Conservation (phyloP, 2,113 vertebrate species). For the Micronycteris hirsuta region DNA sequence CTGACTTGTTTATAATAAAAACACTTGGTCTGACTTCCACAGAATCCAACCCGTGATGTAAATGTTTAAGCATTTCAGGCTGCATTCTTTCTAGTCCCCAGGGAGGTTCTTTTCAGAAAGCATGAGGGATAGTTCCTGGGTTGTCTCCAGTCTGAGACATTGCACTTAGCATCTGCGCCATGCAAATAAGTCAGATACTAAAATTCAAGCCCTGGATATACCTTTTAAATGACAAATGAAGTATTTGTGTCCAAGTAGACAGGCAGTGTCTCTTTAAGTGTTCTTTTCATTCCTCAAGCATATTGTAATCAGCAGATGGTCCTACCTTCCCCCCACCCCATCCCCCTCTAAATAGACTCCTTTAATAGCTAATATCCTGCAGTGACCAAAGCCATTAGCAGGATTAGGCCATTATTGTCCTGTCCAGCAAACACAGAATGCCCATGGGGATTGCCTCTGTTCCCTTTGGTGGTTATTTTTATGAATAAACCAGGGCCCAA, state of each 20-base stretch:
- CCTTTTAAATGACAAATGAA: background rate
- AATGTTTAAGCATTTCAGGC: background rate
- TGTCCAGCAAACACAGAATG: slow-evolving; percentile 34
- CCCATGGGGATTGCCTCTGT: slow-evolving; percentile 19
- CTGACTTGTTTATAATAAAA: slow-evolving; percentile 54
- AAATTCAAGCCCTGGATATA: background rate
- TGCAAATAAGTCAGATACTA: background rate
- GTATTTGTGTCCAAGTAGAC: background rate
- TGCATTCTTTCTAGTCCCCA: slow-evolving; percentile 35
- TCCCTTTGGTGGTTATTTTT: slow-evolving; percentile 31
- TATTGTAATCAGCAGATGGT: slow-evolving; percentile 80
- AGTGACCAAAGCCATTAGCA: slow-evolving; percentile 52
- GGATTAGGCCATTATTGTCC: slow-evolving; percentile 55
- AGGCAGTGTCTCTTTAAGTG: slow-evolving; percentile 42
- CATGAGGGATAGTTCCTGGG: background rate
- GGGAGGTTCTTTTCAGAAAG: slow-evolving; percentile 28
- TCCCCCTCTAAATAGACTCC: slow-evolving; percentile 45
- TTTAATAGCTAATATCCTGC: slow-evolving; percentile 69
- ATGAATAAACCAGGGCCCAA: background rate
- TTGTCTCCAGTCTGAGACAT: background rate
- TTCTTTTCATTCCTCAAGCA: slow-evolving; percentile 45
- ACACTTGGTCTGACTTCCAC: slow-evolving; percentile 46
- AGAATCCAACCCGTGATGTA: background rate
- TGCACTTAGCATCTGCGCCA: background rate
- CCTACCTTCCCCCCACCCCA: slow-evolving; percentile 32